phyloP scores from a whole-genome alignment of 2,888 invertebrate species.

The Drosophila diplacantha region DNA sequence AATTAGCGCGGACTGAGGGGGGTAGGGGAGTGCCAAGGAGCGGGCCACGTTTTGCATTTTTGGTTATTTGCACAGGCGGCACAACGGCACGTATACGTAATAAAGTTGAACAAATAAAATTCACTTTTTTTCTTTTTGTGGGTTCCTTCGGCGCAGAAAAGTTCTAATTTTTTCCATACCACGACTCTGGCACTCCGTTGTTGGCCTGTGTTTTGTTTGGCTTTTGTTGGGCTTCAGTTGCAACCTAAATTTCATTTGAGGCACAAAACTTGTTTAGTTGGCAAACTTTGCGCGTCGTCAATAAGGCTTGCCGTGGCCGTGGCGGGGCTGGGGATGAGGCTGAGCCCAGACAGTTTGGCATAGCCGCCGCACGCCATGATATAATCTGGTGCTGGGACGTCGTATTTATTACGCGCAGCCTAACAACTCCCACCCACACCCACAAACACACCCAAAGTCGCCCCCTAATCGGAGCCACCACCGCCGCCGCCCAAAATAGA shows the following conservation, averaged over 20 bases:
- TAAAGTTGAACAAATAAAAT: conserved; percentile 73
- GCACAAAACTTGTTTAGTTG: conserved; percentile 73
- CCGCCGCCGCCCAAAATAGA: conserved; percentile 11
- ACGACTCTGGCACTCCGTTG: conserved; percentile 9
- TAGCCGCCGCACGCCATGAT: conserved; percentile 64
- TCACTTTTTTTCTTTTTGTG: conserved; percentile 49
- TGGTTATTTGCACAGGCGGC: conserved; percentile 66
- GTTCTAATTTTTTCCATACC: conserved; percentile 65
- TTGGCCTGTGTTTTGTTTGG: conserved; percentile 59
- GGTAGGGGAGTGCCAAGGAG: not conserved
- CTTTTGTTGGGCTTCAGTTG: conserved; percentile 71
- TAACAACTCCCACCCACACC: conserved; percentile 33
- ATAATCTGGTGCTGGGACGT: conserved; percentile 55
- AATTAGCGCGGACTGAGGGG: not conserved
- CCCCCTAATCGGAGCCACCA: conserved; percentile 6
- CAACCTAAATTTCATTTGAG: conserved; percentile 74
- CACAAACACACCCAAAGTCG: not conserved
- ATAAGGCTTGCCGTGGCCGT: conserved; percentile 48
- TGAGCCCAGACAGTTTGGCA: conserved; percentile 60
- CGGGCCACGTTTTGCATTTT: conserved; percentile 64
- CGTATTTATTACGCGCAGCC: conserved; percentile 58
- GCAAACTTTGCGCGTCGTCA: conserved; percentile 71
- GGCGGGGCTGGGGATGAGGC: conserved; percentile 8
- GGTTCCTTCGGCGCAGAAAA: conserved; percentile 59
- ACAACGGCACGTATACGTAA: conserved; percentile 72